Conservation (phyloP, 2,888 invertebrate genomes). For the Gymnocheta viridis region DNA sequence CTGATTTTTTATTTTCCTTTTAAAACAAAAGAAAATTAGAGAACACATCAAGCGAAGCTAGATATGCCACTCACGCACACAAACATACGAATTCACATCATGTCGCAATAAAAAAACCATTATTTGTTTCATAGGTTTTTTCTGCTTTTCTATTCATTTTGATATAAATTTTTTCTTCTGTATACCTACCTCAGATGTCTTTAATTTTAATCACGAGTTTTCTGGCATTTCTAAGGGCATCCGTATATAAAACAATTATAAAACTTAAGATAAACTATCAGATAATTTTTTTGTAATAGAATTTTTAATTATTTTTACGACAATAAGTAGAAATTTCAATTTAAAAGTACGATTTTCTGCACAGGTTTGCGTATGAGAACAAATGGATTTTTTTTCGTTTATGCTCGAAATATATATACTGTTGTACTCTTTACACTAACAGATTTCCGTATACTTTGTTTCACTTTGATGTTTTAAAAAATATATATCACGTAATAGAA, state of each 20-base stretch:
- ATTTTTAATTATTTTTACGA: conserved; percentile 65
- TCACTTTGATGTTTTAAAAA: conserved; percentile 55
- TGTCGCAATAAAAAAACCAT: conserved; percentile 6
- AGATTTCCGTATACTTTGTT: conserved; percentile 66
- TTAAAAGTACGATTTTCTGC: conserved; percentile 64
- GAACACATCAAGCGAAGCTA: conserved; percentile 38
- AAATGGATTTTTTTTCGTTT: conserved; percentile 64
- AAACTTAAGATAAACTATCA: conserved; percentile 64
- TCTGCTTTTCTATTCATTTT: not conserved
- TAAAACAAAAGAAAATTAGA: conserved; percentile 19
- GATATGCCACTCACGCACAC: conserved; percentile 19
- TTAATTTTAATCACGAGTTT: conserved; percentile 85
- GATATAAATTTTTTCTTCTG: conserved; percentile 42
- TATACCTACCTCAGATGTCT: conserved; percentile 83
- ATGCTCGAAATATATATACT: conserved; percentile 43
- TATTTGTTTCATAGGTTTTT: conserved; percentile 10
- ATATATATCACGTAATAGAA: conserved; percentile 64
- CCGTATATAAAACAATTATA: conserved; percentile 80
- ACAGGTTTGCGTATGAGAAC: conserved; percentile 40
- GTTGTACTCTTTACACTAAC: conserved; percentile 69
- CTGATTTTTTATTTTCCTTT: conserved; percentile 34
- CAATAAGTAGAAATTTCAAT: conserved; percentile 67
- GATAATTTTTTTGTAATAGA: conserved; percentile 31
- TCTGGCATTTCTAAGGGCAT: conserved; percentile 84
- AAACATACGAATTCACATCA: conserved; percentile 1